Base-by-base conservation (phyloP, 2,888 invertebrate genomes). In the Philhelius pedissequus region DNA sequence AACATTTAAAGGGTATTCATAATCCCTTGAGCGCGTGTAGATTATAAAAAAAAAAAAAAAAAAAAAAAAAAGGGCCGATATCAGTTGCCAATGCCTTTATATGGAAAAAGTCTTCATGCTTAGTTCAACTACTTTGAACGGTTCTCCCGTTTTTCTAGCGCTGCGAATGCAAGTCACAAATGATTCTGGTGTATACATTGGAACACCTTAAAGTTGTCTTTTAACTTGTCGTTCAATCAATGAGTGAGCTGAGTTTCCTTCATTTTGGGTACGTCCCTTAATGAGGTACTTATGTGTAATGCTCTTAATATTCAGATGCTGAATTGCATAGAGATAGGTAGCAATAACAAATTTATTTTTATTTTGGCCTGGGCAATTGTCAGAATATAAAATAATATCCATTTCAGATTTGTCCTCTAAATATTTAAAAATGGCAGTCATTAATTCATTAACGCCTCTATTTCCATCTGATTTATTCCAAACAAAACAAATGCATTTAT, bases 241-340 rank as follows among this genome's bases (percentile, higher is more conserved):
- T 13, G 68, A n/a, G n/a, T n/a, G n/a, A n/a, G n/a, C n/a, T n/a
- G n/a, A 68, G 56, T 76, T 60, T 6, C 56, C 60, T 22, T 58
- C 76, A 35, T 76, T 76, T 58, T 76, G 76, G 3, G 58, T 40
- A 38, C 62, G 76, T 56, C 69, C 40, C 27, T 64, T 75, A 54
- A 66, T 64, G 9, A 75, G n/a, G 43, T 11, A 75, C 64, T 75
- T 66, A 32, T 66, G 54, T 22, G 69, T 82, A 45, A 79, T 84
- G 40, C 58, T 68, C 60, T 84, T 78, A 45, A 79, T 75, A 79
- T 75, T 73, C 62, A 86, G 66, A 52, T 45, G 69, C 18, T 69
- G 78, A 4, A 25, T 25, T 25, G 25, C 25, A 25, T 25, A 25
- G 3, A 25, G 25, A 25, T 25, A 25, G 25, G 5, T 5, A 25